A percentile compares a stretch with the other conserved stretches of the same genome.
Conservation (phyloP, 1,140 invertebrate species). For the Drosophila lowei region DNA sequence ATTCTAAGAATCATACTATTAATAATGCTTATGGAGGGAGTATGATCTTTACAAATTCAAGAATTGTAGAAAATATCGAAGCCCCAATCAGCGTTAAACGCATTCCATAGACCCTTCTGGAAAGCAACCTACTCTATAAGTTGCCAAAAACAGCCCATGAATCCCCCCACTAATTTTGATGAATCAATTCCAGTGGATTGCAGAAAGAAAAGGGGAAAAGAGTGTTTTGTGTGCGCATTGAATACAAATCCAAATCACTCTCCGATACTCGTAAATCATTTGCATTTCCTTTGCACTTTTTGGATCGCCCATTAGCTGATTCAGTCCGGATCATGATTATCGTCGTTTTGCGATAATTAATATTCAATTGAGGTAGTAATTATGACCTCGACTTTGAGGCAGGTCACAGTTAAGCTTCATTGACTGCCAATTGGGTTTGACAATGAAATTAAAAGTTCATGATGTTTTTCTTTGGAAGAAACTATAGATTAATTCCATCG, state of each 20-base stretch:
- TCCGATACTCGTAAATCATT: constrained; percentile 4
- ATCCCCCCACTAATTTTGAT: no score
- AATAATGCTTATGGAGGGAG: no score
- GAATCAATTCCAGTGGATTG: no score
- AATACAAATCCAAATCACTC: constrained; percentile 1
- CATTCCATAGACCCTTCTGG: no score
- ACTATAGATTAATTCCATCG: no score
- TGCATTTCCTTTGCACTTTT: constrained; percentile 21
- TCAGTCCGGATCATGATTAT: constrained; percentile 24
- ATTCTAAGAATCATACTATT: no score
- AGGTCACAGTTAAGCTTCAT: constrained; percentile 62
- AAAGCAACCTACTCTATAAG: no score
- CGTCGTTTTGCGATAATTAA: constrained; percentile 28
- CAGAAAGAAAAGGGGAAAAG: no score
- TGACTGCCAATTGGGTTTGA: constrained; percentile 57
- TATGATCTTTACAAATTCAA: no score
- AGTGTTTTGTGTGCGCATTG: no score
- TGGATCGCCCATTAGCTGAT: constrained; percentile 22
- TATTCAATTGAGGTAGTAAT: constrained; percentile 42
- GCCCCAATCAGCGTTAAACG: no score
- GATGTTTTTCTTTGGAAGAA: constrained; percentile 8
- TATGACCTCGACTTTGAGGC: constrained; percentile 47
- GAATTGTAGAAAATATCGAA: no score
- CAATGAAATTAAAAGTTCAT: constrained; percentile 53
- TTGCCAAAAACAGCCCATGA: background rate